Evolutionary conservation across 1,140 invertebrate species (phyloP).

Genomic region (Melipona quadrifasciata): DNA sequence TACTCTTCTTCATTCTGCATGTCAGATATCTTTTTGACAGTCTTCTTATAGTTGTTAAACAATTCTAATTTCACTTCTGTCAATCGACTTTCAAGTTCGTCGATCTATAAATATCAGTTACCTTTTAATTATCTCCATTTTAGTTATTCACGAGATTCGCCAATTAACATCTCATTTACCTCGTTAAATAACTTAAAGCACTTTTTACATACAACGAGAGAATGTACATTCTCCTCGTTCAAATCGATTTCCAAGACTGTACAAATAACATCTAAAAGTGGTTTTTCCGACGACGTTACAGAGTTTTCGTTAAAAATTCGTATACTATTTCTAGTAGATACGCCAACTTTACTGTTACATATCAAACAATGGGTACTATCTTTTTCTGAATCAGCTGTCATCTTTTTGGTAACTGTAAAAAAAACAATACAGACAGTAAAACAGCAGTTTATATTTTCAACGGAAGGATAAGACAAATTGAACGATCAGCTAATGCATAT

Average conservation of each 20-base stretch:
- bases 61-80: constrained; percentile 80
- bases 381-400: constrained; percentile 74
- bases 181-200: constrained; percentile 84
- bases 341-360: constrained; percentile 82
- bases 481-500: neutral
- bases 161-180: constrained; percentile 59
- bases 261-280: constrained; percentile 80
- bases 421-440: neutral
- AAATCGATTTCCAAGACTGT: constrained; percentile 81
- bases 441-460: too few species aligned
- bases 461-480: neutral
- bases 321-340: constrained; percentile 82
- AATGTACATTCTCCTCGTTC: constrained; percentile 81
- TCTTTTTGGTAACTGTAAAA: constrained; percentile 63
- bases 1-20: constrained; percentile 72
- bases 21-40: constrained; percentile 71
- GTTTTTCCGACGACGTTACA: constrained; percentile 76
- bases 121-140: neutral
- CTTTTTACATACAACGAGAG: constrained; percentile 84
- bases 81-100: constrained; percentile 83
- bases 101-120: constrained; percentile 78
- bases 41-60: constrained; percentile 78
- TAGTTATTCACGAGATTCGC: too few species aligned
- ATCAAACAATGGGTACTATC: constrained; percentile 80
- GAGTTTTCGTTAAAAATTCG: constrained; percentile 80